These are phyloP conservation scores for Stenodema calcarata DNA, from an alignment of 2,888 invertebrate species.

Conservation along the genomic window DNA sequence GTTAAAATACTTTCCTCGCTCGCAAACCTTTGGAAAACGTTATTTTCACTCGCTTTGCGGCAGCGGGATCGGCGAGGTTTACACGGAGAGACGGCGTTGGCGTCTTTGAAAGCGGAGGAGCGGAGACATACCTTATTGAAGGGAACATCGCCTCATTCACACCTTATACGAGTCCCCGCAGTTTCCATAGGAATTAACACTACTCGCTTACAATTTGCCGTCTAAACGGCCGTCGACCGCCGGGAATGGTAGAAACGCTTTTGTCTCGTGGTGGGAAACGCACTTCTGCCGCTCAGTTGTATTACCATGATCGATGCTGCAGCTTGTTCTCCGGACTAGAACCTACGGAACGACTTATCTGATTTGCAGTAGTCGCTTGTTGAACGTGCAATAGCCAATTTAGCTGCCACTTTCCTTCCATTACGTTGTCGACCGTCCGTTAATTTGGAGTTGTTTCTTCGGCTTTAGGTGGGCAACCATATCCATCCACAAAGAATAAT, in stretches of 20 bases:
- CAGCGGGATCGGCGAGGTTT: not conserved
- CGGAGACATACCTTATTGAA: conserved; percentile 11
- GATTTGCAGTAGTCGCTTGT: not conserved
- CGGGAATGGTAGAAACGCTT: not conserved
- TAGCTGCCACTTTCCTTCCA: too few species aligned
- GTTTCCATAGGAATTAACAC: not conserved
- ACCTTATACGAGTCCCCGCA: not conserved
- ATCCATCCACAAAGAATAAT: too few species aligned
- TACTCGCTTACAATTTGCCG: not conserved
- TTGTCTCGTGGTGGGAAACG: not conserved
- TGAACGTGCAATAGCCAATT: too few species aligned
- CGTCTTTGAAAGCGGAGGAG: not conserved
- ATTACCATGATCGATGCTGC: not conserved
- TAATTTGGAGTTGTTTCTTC: too few species aligned
- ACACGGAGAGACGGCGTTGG: not conserved
- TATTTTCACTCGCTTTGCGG: not conserved
- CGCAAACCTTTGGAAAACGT: not conserved
- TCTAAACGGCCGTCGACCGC: not conserved
- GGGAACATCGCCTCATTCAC: conserved; percentile 4
- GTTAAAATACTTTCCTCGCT: not conserved
- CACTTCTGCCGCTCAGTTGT: not conserved
- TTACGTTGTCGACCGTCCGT: too few species aligned
- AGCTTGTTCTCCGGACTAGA: not conserved
- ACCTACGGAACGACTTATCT: not conserved
- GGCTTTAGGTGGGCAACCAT: too few species aligned